These are phyloP conservation scores for Orchesella cincta DNA, from an alignment of 1,140 invertebrate genomes.

Conservation along the genomic window DNA sequence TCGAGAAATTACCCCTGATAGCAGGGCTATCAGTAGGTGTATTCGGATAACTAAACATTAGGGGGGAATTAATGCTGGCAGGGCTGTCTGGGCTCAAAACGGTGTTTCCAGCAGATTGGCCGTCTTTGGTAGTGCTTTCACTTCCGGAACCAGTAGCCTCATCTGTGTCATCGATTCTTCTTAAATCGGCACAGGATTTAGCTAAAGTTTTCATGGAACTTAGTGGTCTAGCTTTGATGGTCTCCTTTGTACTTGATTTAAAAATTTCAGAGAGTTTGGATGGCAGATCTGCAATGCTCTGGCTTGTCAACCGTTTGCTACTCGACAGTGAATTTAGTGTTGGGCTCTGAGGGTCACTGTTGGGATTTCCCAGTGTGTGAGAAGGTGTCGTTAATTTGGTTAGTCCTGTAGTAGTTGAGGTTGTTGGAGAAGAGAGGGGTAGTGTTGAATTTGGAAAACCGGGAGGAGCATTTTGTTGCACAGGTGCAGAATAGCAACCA, in stretches of 20 bases:
- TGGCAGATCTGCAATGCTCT: conserved; percentile 44
- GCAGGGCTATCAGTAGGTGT: not conserved
- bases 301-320: not conserved
- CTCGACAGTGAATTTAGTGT: not conserved
- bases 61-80: not conserved
- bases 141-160: not conserved
- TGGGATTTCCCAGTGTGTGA: too few relatives aligned
- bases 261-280: conserved; percentile 46
- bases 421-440: too few relatives aligned
- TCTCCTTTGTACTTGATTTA: not conserved
- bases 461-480: not conserved
- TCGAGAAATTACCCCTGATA: not conserved
- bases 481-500: not conserved
- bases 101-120: not conserved
- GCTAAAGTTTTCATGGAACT: conserved; percentile 43
- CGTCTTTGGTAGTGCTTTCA: not conserved
- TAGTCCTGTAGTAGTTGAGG: too few relatives aligned
- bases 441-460: not conserved
- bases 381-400: too few relatives aligned
- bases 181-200: conserved; percentile 46
- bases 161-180: conserved; percentile 2
- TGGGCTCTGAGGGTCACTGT: too few relatives aligned
- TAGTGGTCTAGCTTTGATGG: not conserved
- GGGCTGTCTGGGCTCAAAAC: not conserved
- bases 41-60: not conserved